These are phyloP conservation scores for Sussaba pulchella DNA, from an alignment of 2,888 invertebrate species.

Conservation along the genomic window DNA sequence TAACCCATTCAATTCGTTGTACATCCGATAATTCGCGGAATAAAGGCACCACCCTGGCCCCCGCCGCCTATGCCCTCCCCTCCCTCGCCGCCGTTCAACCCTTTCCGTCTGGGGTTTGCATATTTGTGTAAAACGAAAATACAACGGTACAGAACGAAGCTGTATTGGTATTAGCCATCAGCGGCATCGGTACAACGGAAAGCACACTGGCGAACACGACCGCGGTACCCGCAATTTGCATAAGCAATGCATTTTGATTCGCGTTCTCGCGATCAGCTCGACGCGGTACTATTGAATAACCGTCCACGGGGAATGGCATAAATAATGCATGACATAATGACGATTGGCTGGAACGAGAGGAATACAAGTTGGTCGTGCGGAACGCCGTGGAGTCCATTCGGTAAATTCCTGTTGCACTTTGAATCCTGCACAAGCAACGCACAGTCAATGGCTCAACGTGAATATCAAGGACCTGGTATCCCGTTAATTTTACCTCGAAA, in stretches of 20 bases:
- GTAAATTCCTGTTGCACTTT: conserved; percentile 36
- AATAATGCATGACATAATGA: conserved; percentile 83
- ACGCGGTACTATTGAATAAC: conserved; percentile 71
- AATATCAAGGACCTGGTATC: conserved; percentile 14
- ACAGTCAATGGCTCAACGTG: conserved; percentile 4
- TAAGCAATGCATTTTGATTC: conserved; percentile 84
- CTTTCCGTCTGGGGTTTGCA: too few species aligned
- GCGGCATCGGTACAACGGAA: conserved; percentile 14
- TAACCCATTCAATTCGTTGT: not conserved
- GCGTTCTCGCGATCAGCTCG: conserved; percentile 66
- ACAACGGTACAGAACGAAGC: conserved; percentile 4
- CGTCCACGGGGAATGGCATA: conserved; percentile 78
- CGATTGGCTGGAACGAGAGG: conserved; percentile 67
- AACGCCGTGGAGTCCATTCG: conserved; percentile 13
- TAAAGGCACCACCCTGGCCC: conserved; percentile 11
- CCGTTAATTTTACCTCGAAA: conserved; percentile 25
- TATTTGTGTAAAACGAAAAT: conserved; percentile 5
- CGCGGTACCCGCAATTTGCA: conserved; percentile 77
- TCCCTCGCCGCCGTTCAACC: too few species aligned
- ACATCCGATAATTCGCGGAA: conserved; percentile 6
- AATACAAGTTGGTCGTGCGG: conserved; percentile 40
- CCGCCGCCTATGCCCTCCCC: too few species aligned
- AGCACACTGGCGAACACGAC: conserved; percentile 37
- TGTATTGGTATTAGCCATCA: conserved; percentile 40
- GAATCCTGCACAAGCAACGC: conserved; percentile 19